Percentiles rank a stretch among this genome's conserved stretches.
Conservation (phyloP, 2,797 vertebrate genomes). For the Nannoperca obscura region DNA sequence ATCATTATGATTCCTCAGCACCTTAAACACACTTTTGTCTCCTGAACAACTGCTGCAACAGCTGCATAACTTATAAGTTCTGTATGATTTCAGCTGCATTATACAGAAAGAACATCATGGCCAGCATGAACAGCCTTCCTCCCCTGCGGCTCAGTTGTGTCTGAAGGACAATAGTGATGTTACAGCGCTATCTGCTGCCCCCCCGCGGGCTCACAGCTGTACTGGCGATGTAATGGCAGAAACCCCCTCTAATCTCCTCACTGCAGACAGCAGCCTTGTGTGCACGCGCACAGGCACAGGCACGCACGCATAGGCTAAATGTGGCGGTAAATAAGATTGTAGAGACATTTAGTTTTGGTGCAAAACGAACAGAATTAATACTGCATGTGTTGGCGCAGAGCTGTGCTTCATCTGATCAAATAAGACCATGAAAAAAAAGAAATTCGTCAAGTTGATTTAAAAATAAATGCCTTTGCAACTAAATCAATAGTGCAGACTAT, state of each 20-base stretch:
- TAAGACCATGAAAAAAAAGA: not conserved
- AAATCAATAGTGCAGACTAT: constrained; percentile 9
- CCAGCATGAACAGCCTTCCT: constrained; percentile 17
- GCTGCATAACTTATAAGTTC: constrained; percentile 15
- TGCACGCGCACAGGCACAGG: constrained; percentile 5
- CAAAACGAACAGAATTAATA: constrained; percentile 34
- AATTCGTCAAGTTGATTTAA: not conserved
- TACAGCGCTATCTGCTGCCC: constrained; percentile 66
- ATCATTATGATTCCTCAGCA: constrained; percentile 25
- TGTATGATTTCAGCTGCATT: constrained; percentile 28
- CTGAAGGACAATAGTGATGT: constrained; percentile 33
- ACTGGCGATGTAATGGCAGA: constrained; percentile 36
- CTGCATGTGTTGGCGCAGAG: not conserved
- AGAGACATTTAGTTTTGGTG: constrained; percentile 39
- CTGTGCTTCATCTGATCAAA: constrained; percentile 1
- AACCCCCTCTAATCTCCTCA: constrained; percentile 63
- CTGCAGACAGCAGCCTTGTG: constrained; percentile 54
- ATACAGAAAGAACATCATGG: constrained; percentile 17
- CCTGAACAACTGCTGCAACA: constrained; percentile 24
- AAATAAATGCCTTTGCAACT: not conserved
- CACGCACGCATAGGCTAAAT: constrained; percentile 31
- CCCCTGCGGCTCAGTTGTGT: constrained; percentile 27
- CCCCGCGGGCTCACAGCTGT: constrained; percentile 56
- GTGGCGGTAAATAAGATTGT: constrained; percentile 54
- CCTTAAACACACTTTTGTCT: constrained; percentile 12